Evolutionary conservation across 23 tunicate species (phyloP), one percentile per base, ranked within the genome.

Genomic region (Halocynthia aurantium): DNA sequence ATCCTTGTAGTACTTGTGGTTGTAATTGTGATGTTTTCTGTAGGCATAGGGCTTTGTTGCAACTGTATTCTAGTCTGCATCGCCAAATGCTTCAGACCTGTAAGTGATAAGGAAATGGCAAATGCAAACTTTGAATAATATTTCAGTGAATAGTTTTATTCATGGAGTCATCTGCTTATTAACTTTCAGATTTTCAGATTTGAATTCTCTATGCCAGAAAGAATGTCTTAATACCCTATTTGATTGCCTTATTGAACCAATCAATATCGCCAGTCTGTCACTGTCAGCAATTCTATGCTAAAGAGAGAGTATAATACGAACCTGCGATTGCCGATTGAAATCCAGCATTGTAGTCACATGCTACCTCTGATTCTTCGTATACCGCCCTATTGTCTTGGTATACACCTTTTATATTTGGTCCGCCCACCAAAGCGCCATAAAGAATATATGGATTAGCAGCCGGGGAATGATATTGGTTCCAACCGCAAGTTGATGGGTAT

Each of bases 291-390:
- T 15, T 60, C 64, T n/a, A 60, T 31, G 17, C 2, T 68, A 11
- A 0, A 68, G 21, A 68, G 13, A 2, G 12, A 52, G 57, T 0
- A 50, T 18, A 53, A 13, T 69, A 73, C 85, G 44, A n/a, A 92
- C 98, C 98, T 62, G 98, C 98, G 7, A 92, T 57, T 11, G 98
- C 98, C 7, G 92, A 66, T 57, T 92, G 98, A 52, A 82, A 92
- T 10, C 98, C 98, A 11, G 98, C 98, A 73, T 92, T 92, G 81
- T 86, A 92, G 53, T 92, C 98, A 62, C 80, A 31, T 5, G 92
- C 98, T 8, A 92, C 98, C 75, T 92, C 98, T 51, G 85, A 73
- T 52, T 92, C 93, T 40, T 76, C 77, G 67, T 82, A 82, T 4
- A 77, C 78, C 10, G 55, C 40, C 50, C 98, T 49, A 5, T 71